phyloP scores from a whole-genome alignment of 2,888 invertebrate genomes.

The Bombylius major region DNA sequence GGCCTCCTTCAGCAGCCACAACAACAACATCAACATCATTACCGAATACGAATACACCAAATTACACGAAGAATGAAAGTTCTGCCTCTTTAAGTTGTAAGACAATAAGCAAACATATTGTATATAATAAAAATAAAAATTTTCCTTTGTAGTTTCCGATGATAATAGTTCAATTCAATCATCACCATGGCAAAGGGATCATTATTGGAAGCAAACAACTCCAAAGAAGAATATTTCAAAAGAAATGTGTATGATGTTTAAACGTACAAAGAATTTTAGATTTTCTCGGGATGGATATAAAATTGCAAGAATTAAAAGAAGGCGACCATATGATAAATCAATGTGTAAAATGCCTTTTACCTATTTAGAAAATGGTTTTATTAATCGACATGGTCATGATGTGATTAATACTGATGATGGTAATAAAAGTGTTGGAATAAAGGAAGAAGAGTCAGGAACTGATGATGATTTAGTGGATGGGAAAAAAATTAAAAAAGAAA shows the following conservation, averaged over 20 bases:
- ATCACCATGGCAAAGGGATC: conserved; percentile 82
- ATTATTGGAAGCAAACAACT: conserved; percentile 74
- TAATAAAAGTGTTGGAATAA: too few relatives aligned
- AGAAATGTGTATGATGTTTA: conserved; percentile 52
- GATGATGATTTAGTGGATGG: conserved; percentile 8
- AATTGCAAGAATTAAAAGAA: conserved; percentile 41
- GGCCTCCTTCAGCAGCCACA: conserved; percentile 59
- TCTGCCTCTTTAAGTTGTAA: conserved; percentile 71
- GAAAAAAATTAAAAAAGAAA: conserved; percentile 9
- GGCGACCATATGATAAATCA: conserved; percentile 51
- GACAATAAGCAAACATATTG: conserved; percentile 17
- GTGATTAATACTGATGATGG: background rate
- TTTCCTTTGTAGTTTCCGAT: conserved; percentile 54
- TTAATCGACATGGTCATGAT: background rate
- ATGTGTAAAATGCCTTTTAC: conserved; percentile 17
- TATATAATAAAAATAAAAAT: too few relatives aligned
- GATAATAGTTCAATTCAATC: conserved; percentile 84
- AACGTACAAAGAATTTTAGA: conserved; percentile 22
- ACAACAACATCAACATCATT: conserved; percentile 38
- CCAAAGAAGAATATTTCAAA: conserved; percentile 62
- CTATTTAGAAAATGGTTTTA: background rate
- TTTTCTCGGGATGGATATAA: conserved; percentile 28
- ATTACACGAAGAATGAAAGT: conserved; percentile 53
- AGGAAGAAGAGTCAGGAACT: too few relatives aligned
- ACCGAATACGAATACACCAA: conserved; percentile 19